A percentile compares a stretch with the other conserved stretches of the same genome.
Conservation (phyloP, 1,140 invertebrate species). For the Bactericera cockerelli region DNA sequence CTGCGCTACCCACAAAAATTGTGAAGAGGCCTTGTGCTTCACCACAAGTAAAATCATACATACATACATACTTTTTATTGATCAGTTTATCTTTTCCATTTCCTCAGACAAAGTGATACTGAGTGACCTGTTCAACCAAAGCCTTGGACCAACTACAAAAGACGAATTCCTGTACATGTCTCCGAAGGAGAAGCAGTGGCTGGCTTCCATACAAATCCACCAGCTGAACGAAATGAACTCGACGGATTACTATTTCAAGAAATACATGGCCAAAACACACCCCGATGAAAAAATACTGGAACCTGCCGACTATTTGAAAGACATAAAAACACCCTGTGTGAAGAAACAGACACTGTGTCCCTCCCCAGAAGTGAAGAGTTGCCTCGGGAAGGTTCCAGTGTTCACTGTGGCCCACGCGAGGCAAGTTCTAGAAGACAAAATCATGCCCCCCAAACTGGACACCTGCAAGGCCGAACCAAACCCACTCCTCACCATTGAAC, state of each 20-base stretch:
- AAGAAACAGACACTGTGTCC: too few relatives aligned
- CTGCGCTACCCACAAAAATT: too few relatives aligned
- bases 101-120: too few relatives aligned
- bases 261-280: conserved; percentile 1
- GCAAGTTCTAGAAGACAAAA: not conserved
- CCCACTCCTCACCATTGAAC: not conserved
- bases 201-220: not conserved
- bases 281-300: not conserved
- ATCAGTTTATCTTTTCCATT: too few relatives aligned
- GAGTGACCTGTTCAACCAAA: too few relatives aligned
- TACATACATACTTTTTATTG: too few relatives aligned
- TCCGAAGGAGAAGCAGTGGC: not conserved
- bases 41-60: too few relatives aligned
- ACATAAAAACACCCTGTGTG: too few relatives aligned
- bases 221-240: not conserved
- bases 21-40: too few relatives aligned
- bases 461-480: not conserved
- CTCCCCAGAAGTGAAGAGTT: not conserved
- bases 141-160: too few relatives aligned
- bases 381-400: not conserved
- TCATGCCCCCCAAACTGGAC: not conserved
- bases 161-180: not conserved
- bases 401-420: conserved; percentile 1
- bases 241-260: not conserved
- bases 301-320: too few relatives aligned